Base-by-base conservation (phyloP, 2,113 vertebrate genomes). In the Leucosticte australis region DNA sequence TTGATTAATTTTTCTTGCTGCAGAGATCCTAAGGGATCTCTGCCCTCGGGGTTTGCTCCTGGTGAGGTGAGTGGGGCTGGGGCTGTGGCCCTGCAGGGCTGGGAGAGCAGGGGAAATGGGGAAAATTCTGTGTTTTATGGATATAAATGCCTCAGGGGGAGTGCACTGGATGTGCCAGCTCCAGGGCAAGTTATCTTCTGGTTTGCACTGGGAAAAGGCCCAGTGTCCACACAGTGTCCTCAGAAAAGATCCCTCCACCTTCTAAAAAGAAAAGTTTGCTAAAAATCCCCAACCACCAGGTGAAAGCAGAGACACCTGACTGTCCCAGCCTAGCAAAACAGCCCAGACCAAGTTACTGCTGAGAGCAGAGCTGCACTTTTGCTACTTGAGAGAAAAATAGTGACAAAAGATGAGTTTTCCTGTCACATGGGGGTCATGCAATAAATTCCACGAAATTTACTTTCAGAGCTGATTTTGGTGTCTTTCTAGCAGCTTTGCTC, bases 51-150 rank as follows among this genome's bases (percentile, higher is more conserved):
- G 35, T 70, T 62, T 47, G n/a, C 73, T 64, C 35, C n/a, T 17
- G 26, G n/a, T 19, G n/a, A 28, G 69, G 41, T 15, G 69, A 68
- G n/a, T 2, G 17, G 41, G 19, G 6, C 18, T 2, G 6, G 65
- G 31, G 15, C 5, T 60, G n/a, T 4, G 5, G 55, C 42, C 19
- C 42, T 47, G 42, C 15, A 41, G 64, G 35, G 27, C 15, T 3
- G 11, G 44, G 44, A 74, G 37, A 76, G 33, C 49, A 33, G 27
- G 3, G 6, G 3, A 50, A 57, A 14, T 11, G 14, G 46, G 75
- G 31, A 19, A 70, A 46, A 31, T 15, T 52, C 64, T 37, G n/a
- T 31, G 27, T 16, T 0, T 0, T 42, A 2, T 14, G 41, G 7
- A 27, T 0, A 7, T 3, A 7, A 44, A n/a, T 65, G 41, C 28